Base-by-base conservation (phyloP, 2,888 invertebrate species). In the Drosophila borealis region DNA sequence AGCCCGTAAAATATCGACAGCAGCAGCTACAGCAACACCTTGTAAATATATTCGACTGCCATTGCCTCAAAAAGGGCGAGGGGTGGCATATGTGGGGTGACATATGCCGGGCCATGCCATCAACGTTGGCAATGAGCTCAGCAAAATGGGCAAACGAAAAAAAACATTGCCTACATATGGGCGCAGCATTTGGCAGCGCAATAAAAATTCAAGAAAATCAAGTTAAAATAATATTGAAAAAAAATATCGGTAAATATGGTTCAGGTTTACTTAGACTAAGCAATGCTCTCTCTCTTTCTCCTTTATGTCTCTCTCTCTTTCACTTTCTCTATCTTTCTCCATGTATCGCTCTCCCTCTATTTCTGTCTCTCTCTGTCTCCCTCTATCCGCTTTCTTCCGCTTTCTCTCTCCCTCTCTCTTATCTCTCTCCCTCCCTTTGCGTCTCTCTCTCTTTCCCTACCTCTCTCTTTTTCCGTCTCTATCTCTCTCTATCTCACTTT, bases 1-100 rank as follows among this genome's bases (percentile, higher is more conserved):
- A 67, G 78, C 62, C 70, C 70, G 83, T 88, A 80, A 83, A 86
- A 86, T 86, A 88, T 83, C 70, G 88, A 88, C 88, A 88, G 81
- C 75, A 63, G 46, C 74, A 55, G 59, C 56, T 13, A 53, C 49
- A 70, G 67, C 60, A 69, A 69, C 69, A 81, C 50, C 70, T 66
- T 75, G 61, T 62, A 54, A 55, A 36, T 54, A 46, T 55, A 53
- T 63, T 59, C 51, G 19, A 8, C 56, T 48, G 29, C 21, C 50
- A 53, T 10, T 44, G 39, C 14, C 41, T 46, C 21, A 2, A 25
- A 25, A 25, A 6, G 25, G 25, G 8, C 1, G 36, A 21, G 14
- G 25, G 17, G 4, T 17, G 36, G 53, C 13, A 17, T 17, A 8
- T 29, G 29, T 29, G 10, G 10, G 37, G n/a, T 10, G 53, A 64